Base-by-base conservation (phyloP, 2,888 invertebrate species). In the Eutolmus rufibarbis region DNA sequence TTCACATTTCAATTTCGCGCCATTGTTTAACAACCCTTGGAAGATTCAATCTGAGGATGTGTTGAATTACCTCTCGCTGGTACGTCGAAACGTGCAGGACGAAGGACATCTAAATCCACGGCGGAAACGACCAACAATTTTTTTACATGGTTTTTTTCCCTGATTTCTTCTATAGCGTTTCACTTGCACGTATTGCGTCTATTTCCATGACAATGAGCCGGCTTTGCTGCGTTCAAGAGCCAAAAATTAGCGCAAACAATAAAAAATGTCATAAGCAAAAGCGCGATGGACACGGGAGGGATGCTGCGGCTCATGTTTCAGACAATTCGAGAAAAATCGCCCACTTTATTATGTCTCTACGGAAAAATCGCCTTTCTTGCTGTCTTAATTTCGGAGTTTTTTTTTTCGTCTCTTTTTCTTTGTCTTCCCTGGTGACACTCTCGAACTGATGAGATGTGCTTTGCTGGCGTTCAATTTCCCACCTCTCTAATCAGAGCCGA, bases 191-290 rank as follows among this genome's bases (percentile, higher is more conserved):
- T 74, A 86, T 86, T 56, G 57, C 43, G 57, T 51, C 77, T 87
- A 87, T 84, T 87, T 84, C 77, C 43, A 77, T 57, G 46, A 87
- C 79, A 87, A 87, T 86, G 34, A 66, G 34, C 56, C 19, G 28
- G 57, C 81, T 76, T 84, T 88, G 88, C 40, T 56, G 66, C 66
- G 23, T 43, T 76, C 76, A 88, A 88, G 86, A 77, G 86, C 56
- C 86, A 86, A 86, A 88, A 88, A 88, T 88, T 88, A 88, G 74
- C 81, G 28, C 76, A 76, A 88, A 88, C 86, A 88, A 88, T 88
- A 86, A 86, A 81, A 88, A 88, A 86, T 86, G 88, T 82, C 88
- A 88, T 31, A 23, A 82, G 56, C 87, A 88, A 23, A 34, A 82
- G 51, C 46, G 74, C 37, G 74, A 76, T 28, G 74, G 87, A 86